Base-by-base conservation (phyloP, 2,888 invertebrate genomes). In the Drosophila nr. perissopoda region DNA sequence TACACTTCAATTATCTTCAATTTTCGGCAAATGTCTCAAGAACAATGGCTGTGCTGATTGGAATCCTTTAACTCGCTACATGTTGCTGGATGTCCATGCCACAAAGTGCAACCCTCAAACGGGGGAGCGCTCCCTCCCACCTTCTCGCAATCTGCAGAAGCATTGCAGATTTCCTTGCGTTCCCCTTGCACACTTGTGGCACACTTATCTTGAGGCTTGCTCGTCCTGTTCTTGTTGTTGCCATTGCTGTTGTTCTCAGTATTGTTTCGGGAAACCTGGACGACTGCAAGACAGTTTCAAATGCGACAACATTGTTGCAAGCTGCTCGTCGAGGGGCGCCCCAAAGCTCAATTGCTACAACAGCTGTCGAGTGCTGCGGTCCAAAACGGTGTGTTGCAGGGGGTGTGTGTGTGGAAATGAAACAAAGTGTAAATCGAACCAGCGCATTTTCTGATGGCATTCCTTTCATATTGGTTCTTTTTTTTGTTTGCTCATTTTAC, bases 1-100 rank as follows among this genome's bases (percentile, higher is more conserved):
- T 83, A 86, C 89, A 88, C 89, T 90, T 90, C 89, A 90, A 90
- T 90, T 90, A 90, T 90, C 89, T 90, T 83, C 90, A 90, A 90
- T 88, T 89, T 90, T 81, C 84, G 73, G 82, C 81, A 80, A 90
- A 89, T 87, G 90, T 90, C 90, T 90, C 87, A 88, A 90, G 89
- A 90, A 90, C 89, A 90, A 90, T 90, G 76, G 82, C 78, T 76
- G 74, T 83, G 82, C 81, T 90, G 90, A 90, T 90, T 90, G 90
- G 88, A 88, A 87, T 89, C 88, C 89, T 88, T 89, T 88, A 83
- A 82, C 85, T 84, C 82, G 76, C 73, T 87, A 81, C 89, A 88
- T 86, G 82, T 83, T 85, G 81, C 81, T 76, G 65, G 68, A 53
- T 70, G 64, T 59, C 25, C 61, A 49, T 63, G 77, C 79, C 77